phyloP scores from a whole-genome alignment of 2,888 invertebrate species.

The Hanleya hanleyi region DNA sequence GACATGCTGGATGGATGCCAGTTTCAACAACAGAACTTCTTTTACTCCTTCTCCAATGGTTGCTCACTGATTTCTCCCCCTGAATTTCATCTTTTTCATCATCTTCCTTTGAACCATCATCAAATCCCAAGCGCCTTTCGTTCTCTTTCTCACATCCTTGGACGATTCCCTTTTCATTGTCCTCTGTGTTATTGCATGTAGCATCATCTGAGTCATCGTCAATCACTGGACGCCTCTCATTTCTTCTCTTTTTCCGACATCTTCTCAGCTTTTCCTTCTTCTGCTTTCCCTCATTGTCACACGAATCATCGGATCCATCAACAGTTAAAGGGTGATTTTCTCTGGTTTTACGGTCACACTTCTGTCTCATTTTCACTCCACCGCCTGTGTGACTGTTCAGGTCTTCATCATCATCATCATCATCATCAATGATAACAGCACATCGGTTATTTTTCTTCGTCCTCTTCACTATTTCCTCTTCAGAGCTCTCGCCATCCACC shows the following conservation, averaged over 20 bases:
- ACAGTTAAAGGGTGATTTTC: no score
- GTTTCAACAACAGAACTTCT: no score
- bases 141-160: no score
- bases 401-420: constrained; percentile 13
- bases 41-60: no score
- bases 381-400: neutral
- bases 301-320: no score
- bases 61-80: neutral
- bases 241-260: constrained; percentile 5
- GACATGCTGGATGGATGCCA: constrained; percentile 13
- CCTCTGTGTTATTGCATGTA: neutral
- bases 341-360: no score
- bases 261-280: neutral
- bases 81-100: constrained; percentile 5
- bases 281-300: neutral
- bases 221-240: neutral
- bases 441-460: neutral
- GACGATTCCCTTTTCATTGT: no score
- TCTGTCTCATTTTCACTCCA: no score
- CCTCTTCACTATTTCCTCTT: constrained; percentile 2
- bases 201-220: neutral
- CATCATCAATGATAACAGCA: constrained; percentile 8
- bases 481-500: neutral
- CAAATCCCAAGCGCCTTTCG: no score
- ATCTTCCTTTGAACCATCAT: neutral